Conservation (phyloP, 2,797 vertebrate genomes). For the Hyperoplus immaculatus region DNA sequence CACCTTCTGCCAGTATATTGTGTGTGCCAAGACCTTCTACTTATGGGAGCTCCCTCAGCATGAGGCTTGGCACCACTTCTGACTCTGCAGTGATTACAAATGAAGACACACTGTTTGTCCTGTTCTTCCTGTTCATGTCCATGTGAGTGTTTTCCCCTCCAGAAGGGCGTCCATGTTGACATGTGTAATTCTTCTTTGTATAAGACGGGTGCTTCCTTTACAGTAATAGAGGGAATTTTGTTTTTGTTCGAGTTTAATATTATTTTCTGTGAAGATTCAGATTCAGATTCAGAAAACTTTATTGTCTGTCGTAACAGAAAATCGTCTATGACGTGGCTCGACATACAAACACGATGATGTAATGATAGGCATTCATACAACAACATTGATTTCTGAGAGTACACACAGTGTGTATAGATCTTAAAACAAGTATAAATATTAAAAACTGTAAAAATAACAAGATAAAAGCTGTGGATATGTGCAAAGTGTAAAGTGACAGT, state of each 20-base stretch:
- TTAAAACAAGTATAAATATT: no score
- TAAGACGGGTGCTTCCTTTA: neutral
- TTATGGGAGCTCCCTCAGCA: constrained; percentile 63
- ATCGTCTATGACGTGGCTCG: no score
- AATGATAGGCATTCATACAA: no score
- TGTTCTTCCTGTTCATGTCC: constrained; percentile 47
- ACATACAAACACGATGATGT: no score
- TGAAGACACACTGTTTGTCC: constrained; percentile 73
- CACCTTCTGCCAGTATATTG: constrained; percentile 68
- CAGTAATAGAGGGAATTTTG: neutral
- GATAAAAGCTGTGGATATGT: no score
- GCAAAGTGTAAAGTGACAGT: no score
- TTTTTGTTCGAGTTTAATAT: neutral
- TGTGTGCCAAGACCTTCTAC: constrained; percentile 74
- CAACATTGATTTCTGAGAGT: no score
- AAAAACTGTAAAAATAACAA: no score
- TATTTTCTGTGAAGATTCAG: neutral
- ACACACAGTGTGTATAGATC: no score
- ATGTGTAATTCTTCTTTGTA: constrained; percentile 38
- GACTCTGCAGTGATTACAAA: constrained; percentile 71
- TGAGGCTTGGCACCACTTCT: constrained; percentile 65
- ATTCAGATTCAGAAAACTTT: no score
- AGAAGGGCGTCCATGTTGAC: constrained; percentile 47
- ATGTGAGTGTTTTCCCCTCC: constrained; percentile 34
- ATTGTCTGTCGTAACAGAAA: no score